Conservation (phyloP, 2,797 vertebrate genomes). For the Nothura maculosa region DNA sequence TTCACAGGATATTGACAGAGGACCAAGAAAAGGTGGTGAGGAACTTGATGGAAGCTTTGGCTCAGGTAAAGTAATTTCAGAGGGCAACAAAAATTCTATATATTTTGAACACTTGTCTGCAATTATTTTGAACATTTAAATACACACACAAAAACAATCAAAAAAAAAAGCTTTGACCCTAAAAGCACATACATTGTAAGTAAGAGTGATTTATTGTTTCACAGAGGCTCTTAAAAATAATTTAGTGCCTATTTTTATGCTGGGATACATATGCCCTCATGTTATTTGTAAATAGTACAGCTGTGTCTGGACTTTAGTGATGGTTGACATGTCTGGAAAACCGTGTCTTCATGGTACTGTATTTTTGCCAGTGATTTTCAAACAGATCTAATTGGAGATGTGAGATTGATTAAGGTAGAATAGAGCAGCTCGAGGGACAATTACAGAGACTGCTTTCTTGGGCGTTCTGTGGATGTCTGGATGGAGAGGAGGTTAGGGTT, state of each 20-base stretch:
- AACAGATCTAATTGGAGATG: background rate
- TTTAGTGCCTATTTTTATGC: no score
- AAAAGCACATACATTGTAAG: background rate
- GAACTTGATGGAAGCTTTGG: slow-evolving; percentile 92
- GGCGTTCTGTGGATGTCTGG: background rate
- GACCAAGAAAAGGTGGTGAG: slow-evolving; percentile 94
- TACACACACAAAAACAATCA: background rate
- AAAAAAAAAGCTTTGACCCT: background rate
- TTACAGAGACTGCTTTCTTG: background rate
- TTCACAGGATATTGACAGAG: slow-evolving; percentile 94
- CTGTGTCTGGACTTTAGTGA: background rate
- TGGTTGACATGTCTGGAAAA: background rate
- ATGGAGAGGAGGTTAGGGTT: background rate
- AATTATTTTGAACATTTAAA: background rate
- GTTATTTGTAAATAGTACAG: background rate
- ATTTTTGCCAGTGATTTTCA: background rate
- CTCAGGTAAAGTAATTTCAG: slow-evolving; percentile 84
- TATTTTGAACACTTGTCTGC: background rate
- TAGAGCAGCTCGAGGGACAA: background rate
- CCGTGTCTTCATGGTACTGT: background rate
- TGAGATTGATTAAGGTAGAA: background rate
- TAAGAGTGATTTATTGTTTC: background rate
- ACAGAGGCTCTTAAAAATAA: background rate
- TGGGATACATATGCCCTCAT: background rate
- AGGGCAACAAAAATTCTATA: background rate